These are phyloP conservation scores for Melanostigma gelatinosum DNA, from an alignment of 2,113 vertebrate species.

Conservation along the genomic window DNA sequence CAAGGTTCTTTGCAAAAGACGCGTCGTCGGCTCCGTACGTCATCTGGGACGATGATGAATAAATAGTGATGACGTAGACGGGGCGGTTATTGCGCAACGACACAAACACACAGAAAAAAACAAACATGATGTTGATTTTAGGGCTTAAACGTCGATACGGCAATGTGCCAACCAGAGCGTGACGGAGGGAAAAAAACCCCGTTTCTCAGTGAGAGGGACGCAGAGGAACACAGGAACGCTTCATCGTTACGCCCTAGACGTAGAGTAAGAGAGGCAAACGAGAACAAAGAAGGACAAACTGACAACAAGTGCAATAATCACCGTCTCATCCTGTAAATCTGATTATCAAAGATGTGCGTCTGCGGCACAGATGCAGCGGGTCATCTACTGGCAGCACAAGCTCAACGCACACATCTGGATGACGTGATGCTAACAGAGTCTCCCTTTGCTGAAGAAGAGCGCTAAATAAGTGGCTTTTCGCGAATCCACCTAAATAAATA, in stretches of 20 bases:
- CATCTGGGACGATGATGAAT: slow-evolving; percentile 16
- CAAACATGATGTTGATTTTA: slow-evolving; percentile 39
- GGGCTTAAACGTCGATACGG: slow-evolving; percentile 27
- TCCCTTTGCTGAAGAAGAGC: not conserved
- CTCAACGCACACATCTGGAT: slow-evolving; percentile 5
- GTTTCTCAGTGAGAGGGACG: not conserved
- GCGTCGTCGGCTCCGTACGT: not conserved
- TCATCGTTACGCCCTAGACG: not conserved
- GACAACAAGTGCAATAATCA: not conserved
- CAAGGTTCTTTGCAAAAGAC: slow-evolving; percentile 24
- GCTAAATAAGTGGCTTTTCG: not conserved
- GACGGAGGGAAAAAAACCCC: slow-evolving; percentile 17
- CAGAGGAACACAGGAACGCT: not conserved
- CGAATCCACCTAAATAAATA: not conserved
- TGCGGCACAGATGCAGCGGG: not conserved
- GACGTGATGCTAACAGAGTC: not conserved
- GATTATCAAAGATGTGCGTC: not conserved
- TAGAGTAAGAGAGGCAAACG: slow-evolving; percentile 22
- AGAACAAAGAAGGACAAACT: slow-evolving; percentile 20
- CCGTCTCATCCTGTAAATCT: not conserved
- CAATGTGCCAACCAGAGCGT: slow-evolving; percentile 47
- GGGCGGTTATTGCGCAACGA: slow-evolving; percentile 40
- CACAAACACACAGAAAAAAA: slow-evolving; percentile 48
- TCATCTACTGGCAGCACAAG: too few species aligned
- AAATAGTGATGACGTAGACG: not conserved